These are phyloP conservation scores for Cydia fagiglandana DNA, from an alignment of 1,140 invertebrate genomes.

Conservation along the genomic window DNA sequence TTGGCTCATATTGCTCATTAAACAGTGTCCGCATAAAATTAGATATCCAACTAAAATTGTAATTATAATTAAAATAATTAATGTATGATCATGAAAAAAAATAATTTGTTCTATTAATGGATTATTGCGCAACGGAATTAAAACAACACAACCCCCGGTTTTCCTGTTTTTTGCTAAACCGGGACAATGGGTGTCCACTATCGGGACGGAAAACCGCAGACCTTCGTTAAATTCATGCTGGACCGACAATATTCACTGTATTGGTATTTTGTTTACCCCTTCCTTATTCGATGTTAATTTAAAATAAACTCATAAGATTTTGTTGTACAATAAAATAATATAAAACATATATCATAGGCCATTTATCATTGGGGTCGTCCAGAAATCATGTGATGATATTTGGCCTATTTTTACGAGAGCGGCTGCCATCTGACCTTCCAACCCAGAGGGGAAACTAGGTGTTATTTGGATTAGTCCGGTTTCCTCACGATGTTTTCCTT, in stretches of 20 bases:
- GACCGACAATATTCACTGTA: background rate
- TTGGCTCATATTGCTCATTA: no score
- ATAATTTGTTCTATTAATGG: conserved; percentile 74
- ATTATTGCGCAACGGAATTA: background rate
- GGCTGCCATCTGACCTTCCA: no score
- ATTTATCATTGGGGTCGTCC: no score
- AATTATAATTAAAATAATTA: conserved; percentile 80
- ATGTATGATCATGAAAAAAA: conserved; percentile 81
- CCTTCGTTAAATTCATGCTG: background rate
- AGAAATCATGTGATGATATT: no score
- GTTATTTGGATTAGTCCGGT: no score
- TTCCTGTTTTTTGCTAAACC: background rate
- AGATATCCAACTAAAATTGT: conserved; percentile 82
- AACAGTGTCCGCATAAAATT: conserved; percentile 50
- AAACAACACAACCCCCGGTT: background rate
- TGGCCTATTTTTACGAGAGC: no score
- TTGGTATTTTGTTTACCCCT: background rate
- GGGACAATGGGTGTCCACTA: background rate
- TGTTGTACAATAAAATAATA: no score
- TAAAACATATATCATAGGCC: no score
- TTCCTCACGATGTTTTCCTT: no score
- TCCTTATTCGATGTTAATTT: background rate
- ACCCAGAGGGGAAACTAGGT: no score
- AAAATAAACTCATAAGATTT: no score
- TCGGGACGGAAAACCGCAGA: background rate